Base-by-base conservation (phyloP, 2,113 vertebrate species). In the Callithrix jacchus region DNA sequence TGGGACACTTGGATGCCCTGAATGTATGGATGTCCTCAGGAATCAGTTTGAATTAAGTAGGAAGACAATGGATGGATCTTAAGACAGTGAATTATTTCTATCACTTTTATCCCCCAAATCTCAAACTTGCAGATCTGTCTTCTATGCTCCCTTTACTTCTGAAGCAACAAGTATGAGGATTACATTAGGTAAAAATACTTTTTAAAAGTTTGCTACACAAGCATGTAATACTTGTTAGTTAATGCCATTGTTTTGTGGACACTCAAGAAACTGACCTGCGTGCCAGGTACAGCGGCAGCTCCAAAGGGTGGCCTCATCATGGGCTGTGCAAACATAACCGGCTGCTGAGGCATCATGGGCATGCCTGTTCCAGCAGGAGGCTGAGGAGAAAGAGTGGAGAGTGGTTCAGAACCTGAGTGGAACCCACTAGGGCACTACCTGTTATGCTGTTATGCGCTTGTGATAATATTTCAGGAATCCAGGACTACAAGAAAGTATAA, bases 291-390 rank as follows among this genome's bases (percentile, higher is more conserved):
- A 96, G 99, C 84, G 21, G 99, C 97, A 42, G 99, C 99, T 98
- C 99, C 98, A 42, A 99, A 99, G 1, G 99, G 98, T 56, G 99
- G 99, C 98, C 99, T 99, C 99, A 99, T 99, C 99, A 99, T 99
- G 27, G 99, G 99, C 98, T 99, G 99, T n/a, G 99, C 99, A 11
- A 99, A 99, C 99, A 99, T 99, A 98, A 99, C 99, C 0, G 99
- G 98, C 97, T 99, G 99, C 97, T 99, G 99, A 71, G 99, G 99
- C 99, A 99, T 99, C 99, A 99, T 98, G 95, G 99, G 98, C 96
- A 99, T 99, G 54, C 99, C 99, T 16, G 99, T 96, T 25, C 99
- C 99, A 80, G 99, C 97, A 42, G 99, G 98, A 93, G 99, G 98
- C 99, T 99, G 97, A 17, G 97, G 98, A 86, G 71, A 35, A 66